These are phyloP conservation scores for Carcina quercana DNA, from an alignment of 2,888 invertebrate species.

Conservation along the genomic window DNA sequence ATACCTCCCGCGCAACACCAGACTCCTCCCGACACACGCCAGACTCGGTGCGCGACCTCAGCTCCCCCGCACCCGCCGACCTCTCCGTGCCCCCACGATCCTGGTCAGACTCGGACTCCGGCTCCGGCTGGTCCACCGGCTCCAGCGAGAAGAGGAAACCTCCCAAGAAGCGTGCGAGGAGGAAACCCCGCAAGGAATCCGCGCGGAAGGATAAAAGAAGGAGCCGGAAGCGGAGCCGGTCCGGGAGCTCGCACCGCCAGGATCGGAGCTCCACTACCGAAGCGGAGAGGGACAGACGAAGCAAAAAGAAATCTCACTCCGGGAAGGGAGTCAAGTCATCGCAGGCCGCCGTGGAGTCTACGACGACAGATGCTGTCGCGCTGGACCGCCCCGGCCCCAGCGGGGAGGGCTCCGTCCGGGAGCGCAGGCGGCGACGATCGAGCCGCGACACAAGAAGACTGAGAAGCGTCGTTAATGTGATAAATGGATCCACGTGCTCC, in stretches of 20 bases:
- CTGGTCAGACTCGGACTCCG: too few relatives aligned
- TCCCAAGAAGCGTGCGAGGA: conserved; percentile 27
- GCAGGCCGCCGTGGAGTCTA: conserved; percentile 18
- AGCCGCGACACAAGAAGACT: conserved; percentile 48
- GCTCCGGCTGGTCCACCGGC: conserved; percentile 5
- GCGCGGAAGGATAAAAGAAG: conserved; percentile 25
- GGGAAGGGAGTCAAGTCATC: conserved; percentile 52
- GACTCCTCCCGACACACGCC: conserved; percentile 9
- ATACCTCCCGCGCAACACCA: conserved; percentile 8
- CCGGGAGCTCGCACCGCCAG: conserved; percentile 23
- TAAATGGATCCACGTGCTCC: conserved; percentile 28
- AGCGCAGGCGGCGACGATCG: conserved; percentile 11
- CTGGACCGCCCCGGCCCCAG: conserved; percentile 23
- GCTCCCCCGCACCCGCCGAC: conserved; percentile 6
- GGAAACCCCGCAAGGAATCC: conserved; percentile 18
- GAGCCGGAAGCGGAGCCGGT: conserved; percentile 19
- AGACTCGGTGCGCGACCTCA: conserved; percentile 14
- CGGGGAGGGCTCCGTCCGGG: neutral
- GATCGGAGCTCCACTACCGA: conserved; percentile 9
- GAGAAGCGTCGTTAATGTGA: conserved; percentile 57
- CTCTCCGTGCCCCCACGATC: conserved; percentile 3
- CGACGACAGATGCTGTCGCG: conserved; percentile 6
- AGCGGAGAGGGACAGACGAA: conserved; percentile 24
- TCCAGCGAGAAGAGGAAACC: conserved; percentile 19
- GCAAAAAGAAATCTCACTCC: conserved; percentile 38